Evolutionary conservation across 2,113 vertebrate genomes (phyloP), one percentile per base, ranked within the genome.

Genomic region (Lethenteron camtschaticum): DNA sequence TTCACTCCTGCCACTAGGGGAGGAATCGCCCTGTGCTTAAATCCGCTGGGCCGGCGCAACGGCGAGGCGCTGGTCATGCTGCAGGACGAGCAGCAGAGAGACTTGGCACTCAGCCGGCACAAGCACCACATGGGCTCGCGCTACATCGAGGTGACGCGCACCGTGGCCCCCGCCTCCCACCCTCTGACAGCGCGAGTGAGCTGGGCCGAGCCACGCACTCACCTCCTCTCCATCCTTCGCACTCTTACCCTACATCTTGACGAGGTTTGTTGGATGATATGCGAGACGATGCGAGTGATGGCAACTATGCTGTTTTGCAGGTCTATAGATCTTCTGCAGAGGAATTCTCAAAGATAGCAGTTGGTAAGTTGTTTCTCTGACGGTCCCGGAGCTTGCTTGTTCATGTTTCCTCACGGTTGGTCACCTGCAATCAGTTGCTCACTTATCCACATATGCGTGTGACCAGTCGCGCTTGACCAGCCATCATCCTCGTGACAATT

Each of bases 111-210:
- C 79, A 88, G 92, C 75, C 83, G 92, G 68, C 89, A 96, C 75
- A 96, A 96, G 70, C 92, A 96, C 76, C 90, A 96, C 78, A 96
- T 96, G 92, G 92, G 90, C 24, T 83, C 83, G 80, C 83, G 90
- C 76, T 96, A 96, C 72, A 95, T 96, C 1, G 92, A 96, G 86
- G 92, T 94, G 74, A 78, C 75, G 71, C 70, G 2, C 1, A 20
- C 57, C n/a, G 10, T 68, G 41, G 41, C 41, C 41, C 41, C 41
- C 41, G 41, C 41, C 41, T 41, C 41, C 41, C 41, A 41, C 41
- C 41, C 41, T 41, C 41, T 6, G 41, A 41, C 41, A 41, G 41
- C 41, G 41, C 41, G 41, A 41, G 41, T 41, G 41, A 41, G 41
- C 41, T 41, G 41, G 41, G 41, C 41, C 41, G 41, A 41, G 41